phyloP scores from a whole-genome alignment of 2,797 vertebrate species.

The Cygnus olor region DNA sequence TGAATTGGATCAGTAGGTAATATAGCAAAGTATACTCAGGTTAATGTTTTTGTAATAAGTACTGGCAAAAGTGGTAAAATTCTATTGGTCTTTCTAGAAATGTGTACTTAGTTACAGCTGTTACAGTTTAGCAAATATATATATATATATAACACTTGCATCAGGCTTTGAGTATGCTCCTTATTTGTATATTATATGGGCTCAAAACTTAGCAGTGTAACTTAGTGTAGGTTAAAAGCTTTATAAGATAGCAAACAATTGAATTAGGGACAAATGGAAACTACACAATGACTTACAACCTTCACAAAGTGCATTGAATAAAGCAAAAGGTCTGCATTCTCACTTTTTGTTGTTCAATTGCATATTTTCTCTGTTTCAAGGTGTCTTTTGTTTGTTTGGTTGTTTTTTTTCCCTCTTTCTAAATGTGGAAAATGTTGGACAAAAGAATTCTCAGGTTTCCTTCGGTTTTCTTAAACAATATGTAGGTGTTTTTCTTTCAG shows the following conservation, averaged over 20 bases:
- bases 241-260: background rate
- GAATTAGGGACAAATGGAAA: background rate
- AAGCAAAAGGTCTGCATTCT: background rate
- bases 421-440: background rate
- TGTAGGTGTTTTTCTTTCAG: background rate
- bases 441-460: background rate
- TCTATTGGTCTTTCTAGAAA: background rate
- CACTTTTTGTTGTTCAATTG: background rate
- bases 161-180: background rate
- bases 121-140: background rate
- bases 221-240: background rate
- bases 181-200: background rate
- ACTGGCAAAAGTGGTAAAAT: background rate
- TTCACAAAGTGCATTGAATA: background rate
- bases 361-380: background rate
- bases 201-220: background rate
- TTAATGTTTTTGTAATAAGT: background rate
- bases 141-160: background rate
- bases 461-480: background rate
- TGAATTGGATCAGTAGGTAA: background rate
- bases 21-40: background rate
- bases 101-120: background rate
- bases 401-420: background rate
- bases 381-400: accelerated
- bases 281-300: background rate